Conservation (phyloP, 1,140 invertebrate species). For the Proales similis region DNA sequence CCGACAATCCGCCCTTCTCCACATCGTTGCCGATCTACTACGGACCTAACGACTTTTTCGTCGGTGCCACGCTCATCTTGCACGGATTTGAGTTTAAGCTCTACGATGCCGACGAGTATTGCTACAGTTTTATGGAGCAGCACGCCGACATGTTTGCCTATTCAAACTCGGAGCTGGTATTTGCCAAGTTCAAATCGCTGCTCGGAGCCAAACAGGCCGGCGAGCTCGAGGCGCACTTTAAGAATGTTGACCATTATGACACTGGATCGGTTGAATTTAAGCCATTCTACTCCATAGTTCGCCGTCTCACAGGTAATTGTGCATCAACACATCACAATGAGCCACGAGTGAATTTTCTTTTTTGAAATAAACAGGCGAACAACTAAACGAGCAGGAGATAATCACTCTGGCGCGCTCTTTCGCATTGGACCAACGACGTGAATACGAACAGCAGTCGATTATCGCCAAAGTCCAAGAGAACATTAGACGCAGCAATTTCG, state of each 20-base stretch:
- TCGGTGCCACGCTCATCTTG: slow-evolving; percentile 67
- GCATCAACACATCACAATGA: no score
- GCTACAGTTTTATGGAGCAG: slow-evolving; percentile 76
- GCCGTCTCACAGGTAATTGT: no score
- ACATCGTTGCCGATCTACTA: slow-evolving; percentile 64
- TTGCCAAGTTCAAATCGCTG: slow-evolving; percentile 34
- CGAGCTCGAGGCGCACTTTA: slow-evolving; percentile 46
- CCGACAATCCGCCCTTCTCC: slow-evolving; percentile 59
- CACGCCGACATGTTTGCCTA: slow-evolving; percentile 30
- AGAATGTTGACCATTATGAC: slow-evolving; percentile 43
- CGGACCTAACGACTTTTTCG: slow-evolving; percentile 67
- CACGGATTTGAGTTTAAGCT: slow-evolving; percentile 70
- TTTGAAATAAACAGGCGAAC: slow-evolving; percentile 40
- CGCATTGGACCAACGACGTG: slow-evolving; percentile 32
- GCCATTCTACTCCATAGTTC: no score
- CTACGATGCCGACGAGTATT: slow-evolving; percentile 73
- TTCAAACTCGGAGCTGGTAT: slow-evolving; percentile 13
- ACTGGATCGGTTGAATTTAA: slow-evolving; percentile 40
- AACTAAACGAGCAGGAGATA: slow-evolving; percentile 47
- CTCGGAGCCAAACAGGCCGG: slow-evolving; percentile 42
- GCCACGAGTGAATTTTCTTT: no score
- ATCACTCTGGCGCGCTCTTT: slow-evolving; percentile 48
- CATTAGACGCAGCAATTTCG: slow-evolving; percentile 49
- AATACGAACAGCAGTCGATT: slow-evolving; percentile 40
- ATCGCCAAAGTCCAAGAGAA: slow-evolving; percentile 48